Percentiles rank a stretch among this genome's conserved stretches.
These are phyloP conservation scores for Gadus chalcogrammus DNA, from an alignment of 2,113 vertebrate genomes.

Conservation along the genomic window DNA sequence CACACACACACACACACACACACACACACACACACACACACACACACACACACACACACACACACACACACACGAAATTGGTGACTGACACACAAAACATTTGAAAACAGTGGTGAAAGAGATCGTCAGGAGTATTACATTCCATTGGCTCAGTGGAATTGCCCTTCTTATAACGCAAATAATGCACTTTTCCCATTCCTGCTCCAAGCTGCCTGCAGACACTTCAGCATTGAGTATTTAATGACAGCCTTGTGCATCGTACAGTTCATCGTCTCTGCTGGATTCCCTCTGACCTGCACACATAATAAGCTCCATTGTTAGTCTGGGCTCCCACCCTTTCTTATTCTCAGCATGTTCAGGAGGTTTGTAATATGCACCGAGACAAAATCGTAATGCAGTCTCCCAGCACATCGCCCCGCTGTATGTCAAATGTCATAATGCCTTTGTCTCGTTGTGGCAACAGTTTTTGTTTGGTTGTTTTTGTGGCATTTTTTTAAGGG, in stretches of 20 bases:
- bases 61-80: not conserved
- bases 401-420: slow-evolving; percentile 12
- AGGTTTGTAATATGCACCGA: too few species aligned
- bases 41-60: too few species aligned
- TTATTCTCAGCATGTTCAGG: too few species aligned
- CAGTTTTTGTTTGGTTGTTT: slow-evolving; percentile 30
- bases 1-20: slow-evolving; percentile 15
- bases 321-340: too few species aligned
- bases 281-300: too few species aligned
- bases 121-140: slow-evolving; percentile 24
- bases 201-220: too few species aligned
- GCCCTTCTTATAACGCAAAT: too few species aligned
- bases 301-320: too few species aligned
- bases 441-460: slow-evolving; percentile 17
- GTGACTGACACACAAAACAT: slow-evolving; percentile 18
- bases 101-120: slow-evolving; percentile 22
- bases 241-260: too few species aligned
- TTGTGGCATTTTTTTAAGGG: not conserved
- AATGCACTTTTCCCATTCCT: too few species aligned
- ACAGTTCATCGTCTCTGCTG: too few species aligned
- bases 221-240: too few species aligned
- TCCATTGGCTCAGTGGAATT: slow-evolving; percentile 6
- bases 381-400: not conserved
- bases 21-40: slow-evolving; percentile 2
- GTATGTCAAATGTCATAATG: slow-evolving; percentile 22